A percentile compares a stretch with the other conserved stretches of the same genome.
These are phyloP conservation scores for Rhyacophila evoluta DNA, from an alignment of 2,888 invertebrate species.

Conservation along the genomic window DNA sequence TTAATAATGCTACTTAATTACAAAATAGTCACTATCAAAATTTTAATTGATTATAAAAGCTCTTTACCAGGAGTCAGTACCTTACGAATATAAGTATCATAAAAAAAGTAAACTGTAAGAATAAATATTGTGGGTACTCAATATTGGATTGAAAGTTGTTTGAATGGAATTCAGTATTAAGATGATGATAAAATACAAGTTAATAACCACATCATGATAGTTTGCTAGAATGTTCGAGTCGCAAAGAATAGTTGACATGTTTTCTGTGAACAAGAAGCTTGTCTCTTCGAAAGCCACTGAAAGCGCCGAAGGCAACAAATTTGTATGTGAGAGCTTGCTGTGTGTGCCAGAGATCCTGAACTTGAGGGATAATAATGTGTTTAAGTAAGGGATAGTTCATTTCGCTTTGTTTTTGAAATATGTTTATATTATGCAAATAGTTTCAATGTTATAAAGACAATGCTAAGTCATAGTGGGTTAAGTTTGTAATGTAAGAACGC, in stretches of 20 bases:
- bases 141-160: no score
- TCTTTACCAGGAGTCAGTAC: no score
- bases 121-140: no score
- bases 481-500: no score
- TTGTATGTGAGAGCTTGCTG: neutral
- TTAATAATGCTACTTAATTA: no score
- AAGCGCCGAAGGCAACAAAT: neutral
- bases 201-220: neutral
- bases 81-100: no score
- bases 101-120: no score
- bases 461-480: neutral
- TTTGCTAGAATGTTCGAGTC: neutral
- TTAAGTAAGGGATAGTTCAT: neutral
- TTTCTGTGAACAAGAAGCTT: neutral
- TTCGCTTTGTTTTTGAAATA: conserved; percentile 12
- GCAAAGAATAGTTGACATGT: conserved; percentile 22
- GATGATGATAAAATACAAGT: no score
- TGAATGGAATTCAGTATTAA: no score
- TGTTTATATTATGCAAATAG: conserved; percentile 21
- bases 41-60: no score
- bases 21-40: no score
- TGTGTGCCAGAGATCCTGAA: neutral
- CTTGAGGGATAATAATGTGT: conserved; percentile 1
- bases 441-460: conserved; percentile 1
- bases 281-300: conserved; percentile 13